Conservation (phyloP, 2,113 vertebrate species). For the Megatriorchis doriae region DNA sequence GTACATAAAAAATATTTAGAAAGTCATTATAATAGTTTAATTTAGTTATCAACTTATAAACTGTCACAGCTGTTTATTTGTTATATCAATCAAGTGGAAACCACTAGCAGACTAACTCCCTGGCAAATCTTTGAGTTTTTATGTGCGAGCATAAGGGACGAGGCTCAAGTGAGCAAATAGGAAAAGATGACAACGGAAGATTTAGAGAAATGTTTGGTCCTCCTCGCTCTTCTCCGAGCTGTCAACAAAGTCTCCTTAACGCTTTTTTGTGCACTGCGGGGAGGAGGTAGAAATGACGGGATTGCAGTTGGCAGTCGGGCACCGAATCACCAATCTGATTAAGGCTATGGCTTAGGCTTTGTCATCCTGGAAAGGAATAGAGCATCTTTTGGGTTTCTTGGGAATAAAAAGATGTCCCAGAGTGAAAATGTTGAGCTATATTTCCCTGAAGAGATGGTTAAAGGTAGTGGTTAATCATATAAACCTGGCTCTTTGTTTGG, state of each 20-base stretch:
- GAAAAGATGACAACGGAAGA: background rate
- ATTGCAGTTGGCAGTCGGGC: background rate
- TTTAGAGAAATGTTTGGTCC: background rate
- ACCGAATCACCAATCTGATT: background rate
- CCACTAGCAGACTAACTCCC: background rate
- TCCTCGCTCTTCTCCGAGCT: fast-evolving
- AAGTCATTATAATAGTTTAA: background rate
- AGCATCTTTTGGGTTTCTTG: background rate
- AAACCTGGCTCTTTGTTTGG: background rate
- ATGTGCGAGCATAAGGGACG: background rate
- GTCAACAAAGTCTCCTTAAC: background rate
- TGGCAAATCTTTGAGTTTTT: background rate
- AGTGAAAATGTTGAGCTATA: background rate
- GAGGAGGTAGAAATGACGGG: background rate
- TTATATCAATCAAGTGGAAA: background rate
- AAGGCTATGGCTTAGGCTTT: background rate
- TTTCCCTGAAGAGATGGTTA: background rate
- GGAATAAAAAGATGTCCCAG: background rate
- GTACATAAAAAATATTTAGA: background rate
- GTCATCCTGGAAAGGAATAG: background rate
- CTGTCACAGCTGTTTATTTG: background rate
- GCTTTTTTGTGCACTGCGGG: fast-evolving
- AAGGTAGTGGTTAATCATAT: background rate
- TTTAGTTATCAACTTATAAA: background rate
- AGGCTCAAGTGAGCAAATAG: background rate